Evolutionary conservation across 2,113 vertebrate genomes (phyloP), one percentile per base, ranked within the genome.

Genomic region (Hemibates koningsi): DNA sequence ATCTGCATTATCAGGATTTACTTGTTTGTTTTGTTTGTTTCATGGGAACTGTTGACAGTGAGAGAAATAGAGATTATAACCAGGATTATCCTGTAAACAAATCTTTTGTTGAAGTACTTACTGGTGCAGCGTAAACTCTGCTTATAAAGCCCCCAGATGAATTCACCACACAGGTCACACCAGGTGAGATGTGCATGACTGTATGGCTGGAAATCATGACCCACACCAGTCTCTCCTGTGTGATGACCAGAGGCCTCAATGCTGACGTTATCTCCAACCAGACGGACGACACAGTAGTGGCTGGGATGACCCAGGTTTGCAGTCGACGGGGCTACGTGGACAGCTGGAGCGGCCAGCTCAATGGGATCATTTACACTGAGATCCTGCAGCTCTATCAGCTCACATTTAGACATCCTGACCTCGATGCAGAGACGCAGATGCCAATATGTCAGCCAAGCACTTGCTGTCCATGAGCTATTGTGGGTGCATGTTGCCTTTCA

Each of bases 81-180:
- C 53, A 76, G 68, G 41, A 27, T 76, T 76, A 27, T 63, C 71
- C 29, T 59, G 13, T 57, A 45, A 86, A 87, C 34, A 80, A n/a
- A n/a, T 41, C 50, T 7, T 43, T 56, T 5, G 13, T 3, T 43
- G 24, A 17, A 16, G 3, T 92, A 99, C 98, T 99, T 95, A 99
- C 98, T 94, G 82, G 92, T 54, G 87, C 98, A 99, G 90, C 97
- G 97, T 73, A 99, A 95, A 81, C 97, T 97, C 95, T 97, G 98
- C 89, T 97, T 97, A 95, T 97, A 98, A 52, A 98, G 95, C 32
- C 98, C 98, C 98, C 98, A 99, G 94, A 99, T 97, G 95, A 99
- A 99, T 73, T 99, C 98, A 29, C 98, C 98, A 91, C 98, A 99
- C 86, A 99, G 96, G 93, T 99, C 98, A 90, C 98, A 99, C 98